Conservation (phyloP, 1,140 invertebrate genomes). For the Luehdorfia chinensis region DNA sequence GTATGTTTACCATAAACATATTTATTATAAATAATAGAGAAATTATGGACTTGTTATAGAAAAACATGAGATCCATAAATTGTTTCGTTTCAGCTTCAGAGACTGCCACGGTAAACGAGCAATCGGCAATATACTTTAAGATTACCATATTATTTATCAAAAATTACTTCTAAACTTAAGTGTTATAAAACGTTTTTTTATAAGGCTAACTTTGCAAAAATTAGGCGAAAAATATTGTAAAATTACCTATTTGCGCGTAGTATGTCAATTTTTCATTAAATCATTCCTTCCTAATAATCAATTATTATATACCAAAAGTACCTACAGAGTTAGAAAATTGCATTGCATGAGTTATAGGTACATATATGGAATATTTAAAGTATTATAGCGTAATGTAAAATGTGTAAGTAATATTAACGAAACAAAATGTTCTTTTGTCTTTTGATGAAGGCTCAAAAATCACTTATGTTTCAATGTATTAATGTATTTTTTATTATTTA, state of each 20-base stretch:
- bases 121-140: too few species aligned
- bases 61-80: too few species aligned
- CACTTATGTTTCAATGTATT: not conserved
- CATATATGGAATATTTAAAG: slow-evolving; percentile 28
- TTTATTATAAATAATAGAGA: too few species aligned
- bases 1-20: too few species aligned
- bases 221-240: slow-evolving; percentile 17
- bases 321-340: slow-evolving; percentile 51
- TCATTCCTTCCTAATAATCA: slow-evolving; percentile 66
- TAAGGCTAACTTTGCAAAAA: slow-evolving; percentile 16
- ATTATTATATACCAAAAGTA: slow-evolving; percentile 65
- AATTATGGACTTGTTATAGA: too few species aligned
- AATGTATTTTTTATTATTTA: not conserved
- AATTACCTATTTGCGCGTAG: slow-evolving; percentile 35
- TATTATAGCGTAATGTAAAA: slow-evolving; percentile 32
- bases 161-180: too few species aligned
- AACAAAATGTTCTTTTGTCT: not conserved
- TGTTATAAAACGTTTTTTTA: too few species aligned
- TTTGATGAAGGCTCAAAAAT: not conserved
- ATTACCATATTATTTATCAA: too few species aligned
- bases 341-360: slow-evolving; percentile 54
- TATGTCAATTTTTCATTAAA: slow-evolving; percentile 62
- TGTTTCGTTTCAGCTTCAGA: too few species aligned
- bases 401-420: slow-evolving; percentile 16
- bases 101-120: too few species aligned